Base-by-base conservation (phyloP, 2,113 vertebrate genomes). In the Typhlomys cinereus region DNA sequence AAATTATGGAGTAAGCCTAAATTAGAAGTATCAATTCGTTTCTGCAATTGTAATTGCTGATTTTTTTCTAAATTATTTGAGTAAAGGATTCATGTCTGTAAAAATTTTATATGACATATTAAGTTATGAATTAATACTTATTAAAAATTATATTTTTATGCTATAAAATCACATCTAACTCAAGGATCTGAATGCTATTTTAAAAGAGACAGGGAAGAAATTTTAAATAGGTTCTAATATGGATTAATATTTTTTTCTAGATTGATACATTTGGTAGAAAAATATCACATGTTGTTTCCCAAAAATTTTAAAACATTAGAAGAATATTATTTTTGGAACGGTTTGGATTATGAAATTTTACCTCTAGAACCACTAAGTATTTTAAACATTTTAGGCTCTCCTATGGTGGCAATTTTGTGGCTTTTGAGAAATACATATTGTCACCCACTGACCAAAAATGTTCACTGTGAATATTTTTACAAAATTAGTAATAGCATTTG, bases 391-490 rank as follows among this genome's bases (percentile, higher is more conserved):
- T 95, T 85, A 94, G 87, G 81, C 89, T 78, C 73, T 94, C 74
- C 78, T 89, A 57, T 79, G 73, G 92, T 95, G 95, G 89, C 97
- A 92, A 86, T 93, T 94, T 97, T 80, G n/a, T 34, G 64, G 83
- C 34, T 94, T 96, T 94, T 20, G 25, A 78, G 94, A 97, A 97
- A 96, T 90, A 95, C 25, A 88, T 89, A 23, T 11, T 54, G 27
- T 17, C 66, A 71, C 78, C 66, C 12, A 59, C 39, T 97, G 94
- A 96, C 94, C 94, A 81, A 81, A 46, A 79, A 96, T 95, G 62
- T 95, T 44, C 80, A 94, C 7, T 80, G 87, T 88, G 97, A 97
- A 97, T 97, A 96, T 94, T 97, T 94, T 97, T 93, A 93, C 84
- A 96, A 94, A 94, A 96, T 93, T 76, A 92, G 96, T 74, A 93